Evolutionary conservation across 1,140 invertebrate genomes (phyloP).

Genomic region (Bombus affinis): DNA sequence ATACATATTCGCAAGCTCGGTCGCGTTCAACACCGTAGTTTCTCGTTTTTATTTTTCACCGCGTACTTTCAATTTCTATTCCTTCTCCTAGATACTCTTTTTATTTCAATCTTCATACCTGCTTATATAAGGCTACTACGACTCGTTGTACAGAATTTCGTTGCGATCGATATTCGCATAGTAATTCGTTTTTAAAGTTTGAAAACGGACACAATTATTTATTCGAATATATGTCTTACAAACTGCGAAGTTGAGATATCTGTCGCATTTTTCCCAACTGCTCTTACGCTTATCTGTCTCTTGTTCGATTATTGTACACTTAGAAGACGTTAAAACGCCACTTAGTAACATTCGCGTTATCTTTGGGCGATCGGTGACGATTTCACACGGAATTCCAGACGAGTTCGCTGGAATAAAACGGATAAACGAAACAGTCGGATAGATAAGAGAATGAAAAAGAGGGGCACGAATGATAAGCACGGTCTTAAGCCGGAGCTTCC

Average conservation of each 20-base stretch:
- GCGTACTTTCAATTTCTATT: background rate
- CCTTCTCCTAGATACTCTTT: background rate
- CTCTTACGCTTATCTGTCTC: background rate
- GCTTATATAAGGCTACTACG: too few species aligned
- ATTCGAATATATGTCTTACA: background rate
- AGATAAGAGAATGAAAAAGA: constrained; percentile 11
- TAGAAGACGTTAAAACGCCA: too few species aligned
- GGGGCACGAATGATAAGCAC: constrained; percentile 1
- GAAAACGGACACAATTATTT: background rate
- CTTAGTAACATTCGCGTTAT: background rate
- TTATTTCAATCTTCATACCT: background rate
- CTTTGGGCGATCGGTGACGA: background rate
- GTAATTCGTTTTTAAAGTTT: background rate
- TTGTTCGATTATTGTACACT: background rate
- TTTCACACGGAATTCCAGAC: background rate
- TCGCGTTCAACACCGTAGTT: background rate
- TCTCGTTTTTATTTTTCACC: constrained; percentile 6
- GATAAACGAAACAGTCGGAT: background rate
- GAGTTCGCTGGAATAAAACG: constrained; percentile 4
- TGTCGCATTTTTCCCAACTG: background rate
- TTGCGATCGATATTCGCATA: background rate
- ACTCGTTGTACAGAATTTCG: background rate
- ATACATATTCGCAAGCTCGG: constrained; percentile 2
- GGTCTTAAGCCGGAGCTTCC: constrained; percentile 6
- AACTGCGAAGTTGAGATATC: background rate